These are phyloP conservation scores for Cercopithecus mona DNA, from an alignment of 2,113 vertebrate species.

Conservation along the genomic window DNA sequence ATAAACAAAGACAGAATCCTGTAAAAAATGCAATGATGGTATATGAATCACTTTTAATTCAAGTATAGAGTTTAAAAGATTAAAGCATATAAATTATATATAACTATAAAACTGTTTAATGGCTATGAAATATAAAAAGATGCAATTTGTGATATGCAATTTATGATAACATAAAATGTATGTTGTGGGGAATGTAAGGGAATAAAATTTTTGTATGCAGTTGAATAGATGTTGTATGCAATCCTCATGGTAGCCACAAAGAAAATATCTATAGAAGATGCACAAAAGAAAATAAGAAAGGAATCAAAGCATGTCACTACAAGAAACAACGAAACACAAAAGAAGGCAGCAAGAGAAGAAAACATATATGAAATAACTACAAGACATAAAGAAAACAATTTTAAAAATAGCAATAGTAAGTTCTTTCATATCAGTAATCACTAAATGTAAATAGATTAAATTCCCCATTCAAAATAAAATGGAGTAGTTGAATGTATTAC, in stretches of 20 bases:
- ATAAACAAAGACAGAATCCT: background rate
- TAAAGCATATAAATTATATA: background rate
- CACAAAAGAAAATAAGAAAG: no score
- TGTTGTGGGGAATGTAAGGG: background rate
- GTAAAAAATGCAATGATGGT: background rate
- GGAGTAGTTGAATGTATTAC: background rate
- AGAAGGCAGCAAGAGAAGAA: background rate
- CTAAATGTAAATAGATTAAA: background rate
- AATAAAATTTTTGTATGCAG: background rate
- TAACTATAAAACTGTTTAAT: background rate
- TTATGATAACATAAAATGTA: background rate
- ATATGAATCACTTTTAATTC: background rate
- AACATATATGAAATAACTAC: background rate
- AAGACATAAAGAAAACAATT: background rate
- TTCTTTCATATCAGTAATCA: background rate
- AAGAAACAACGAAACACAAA: background rate
- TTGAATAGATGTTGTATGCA: background rate
- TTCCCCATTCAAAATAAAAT: background rate
- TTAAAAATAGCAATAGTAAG: background rate
- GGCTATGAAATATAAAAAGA: background rate
- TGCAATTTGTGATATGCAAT: background rate
- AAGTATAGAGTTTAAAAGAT: background rate
- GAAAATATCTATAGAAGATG: no score
- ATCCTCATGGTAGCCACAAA: background rate
- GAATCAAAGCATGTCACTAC: no score